These are phyloP conservation scores for Chaetodon trifascialis DNA, from an alignment of 2,113 vertebrate genomes.

Conservation along the genomic window DNA sequence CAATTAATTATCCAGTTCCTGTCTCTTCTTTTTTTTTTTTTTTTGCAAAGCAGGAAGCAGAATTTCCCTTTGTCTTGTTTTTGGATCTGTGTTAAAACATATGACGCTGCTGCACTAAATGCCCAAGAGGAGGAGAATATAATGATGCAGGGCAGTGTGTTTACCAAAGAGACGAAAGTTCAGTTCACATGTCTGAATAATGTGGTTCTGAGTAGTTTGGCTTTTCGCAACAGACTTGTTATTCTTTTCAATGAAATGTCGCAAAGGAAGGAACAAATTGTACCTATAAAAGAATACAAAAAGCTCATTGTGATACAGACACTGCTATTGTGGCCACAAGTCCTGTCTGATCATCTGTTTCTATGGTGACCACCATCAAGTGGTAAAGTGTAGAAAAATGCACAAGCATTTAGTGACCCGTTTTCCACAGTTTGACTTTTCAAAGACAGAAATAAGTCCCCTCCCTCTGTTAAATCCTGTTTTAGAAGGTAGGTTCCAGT, in stretches of 20 bases:
- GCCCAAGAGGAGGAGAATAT: slow-evolving; percentile 24
- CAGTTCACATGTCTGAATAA: slow-evolving; percentile 14
- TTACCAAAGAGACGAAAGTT: slow-evolving; percentile 33
- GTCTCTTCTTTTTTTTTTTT: background rate
- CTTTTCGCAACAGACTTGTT: slow-evolving; percentile 10
- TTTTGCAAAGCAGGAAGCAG: slow-evolving; percentile 35
- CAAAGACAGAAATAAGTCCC: slow-evolving; percentile 61
- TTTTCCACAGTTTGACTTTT: slow-evolving; percentile 75
- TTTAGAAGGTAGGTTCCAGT: slow-evolving; percentile 61
- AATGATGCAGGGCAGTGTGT: background rate
- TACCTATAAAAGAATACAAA: slow-evolving; percentile 24
- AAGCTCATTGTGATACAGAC: slow-evolving; percentile 56
- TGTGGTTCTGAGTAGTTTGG: slow-evolving; percentile 1
- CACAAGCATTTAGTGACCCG: slow-evolving; percentile 69
- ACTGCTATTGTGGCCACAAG: slow-evolving; percentile 63
- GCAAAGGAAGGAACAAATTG: slow-evolving; percentile 13
- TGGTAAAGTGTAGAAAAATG: slow-evolving; percentile 66
- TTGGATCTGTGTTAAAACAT: slow-evolving; percentile 29
- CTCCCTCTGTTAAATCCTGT: slow-evolving; percentile 42
- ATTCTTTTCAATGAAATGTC: slow-evolving; percentile 12
- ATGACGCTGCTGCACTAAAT: slow-evolving; percentile 34
- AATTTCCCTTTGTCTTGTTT: slow-evolving; percentile 30
- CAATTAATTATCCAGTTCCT: slow-evolving; percentile 27
- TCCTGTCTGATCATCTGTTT: slow-evolving; percentile 79
- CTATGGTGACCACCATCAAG: slow-evolving; percentile 84